phyloP scores from a whole-genome alignment of 2,113 vertebrate genomes.

The Lipophrys pholis region DNA sequence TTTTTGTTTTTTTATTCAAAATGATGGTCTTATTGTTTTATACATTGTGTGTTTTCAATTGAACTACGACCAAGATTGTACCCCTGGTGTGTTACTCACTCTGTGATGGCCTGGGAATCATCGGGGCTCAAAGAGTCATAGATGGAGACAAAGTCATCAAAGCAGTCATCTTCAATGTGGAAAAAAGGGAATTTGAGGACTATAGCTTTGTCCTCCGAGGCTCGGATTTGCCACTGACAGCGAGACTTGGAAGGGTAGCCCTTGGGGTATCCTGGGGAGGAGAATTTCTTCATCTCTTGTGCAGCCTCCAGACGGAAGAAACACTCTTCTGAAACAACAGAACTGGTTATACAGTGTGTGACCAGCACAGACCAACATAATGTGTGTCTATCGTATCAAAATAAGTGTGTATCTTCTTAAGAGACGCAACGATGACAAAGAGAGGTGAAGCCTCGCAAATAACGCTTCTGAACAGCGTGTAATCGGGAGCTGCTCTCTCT shows the following conservation, averaged over 20 bases:
- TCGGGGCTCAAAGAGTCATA: constrained; percentile 84
- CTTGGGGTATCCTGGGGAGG: constrained; percentile 74
- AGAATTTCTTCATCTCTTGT: constrained; percentile 17
- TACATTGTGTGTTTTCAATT: too few species aligned
- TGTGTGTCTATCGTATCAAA: too few species aligned
- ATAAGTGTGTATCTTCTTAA: background rate
- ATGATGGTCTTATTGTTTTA: too few species aligned
- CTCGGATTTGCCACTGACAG: constrained; percentile 86
- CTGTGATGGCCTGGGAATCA: constrained; percentile 76
- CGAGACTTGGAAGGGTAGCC: constrained; percentile 67
- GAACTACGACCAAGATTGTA: too few species aligned
- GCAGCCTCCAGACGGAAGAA: constrained; percentile 73
- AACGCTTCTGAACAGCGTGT: background rate
- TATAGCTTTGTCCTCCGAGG: constrained; percentile 56
- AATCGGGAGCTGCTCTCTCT: background rate
- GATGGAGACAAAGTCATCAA: constrained; percentile 80
- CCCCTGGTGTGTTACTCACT: constrained; percentile 69
- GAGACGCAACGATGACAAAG: background rate
- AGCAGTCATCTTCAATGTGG: constrained; percentile 84
- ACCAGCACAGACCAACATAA: background rate
- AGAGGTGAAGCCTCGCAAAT: background rate
- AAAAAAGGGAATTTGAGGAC: constrained; percentile 76
- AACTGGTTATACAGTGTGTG: background rate
- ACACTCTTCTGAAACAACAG: constrained; percentile 68
- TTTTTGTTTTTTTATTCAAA: too few species aligned